These are phyloP conservation scores for Dendroctonus valens DNA, from an alignment of 1,140 invertebrate species.

Conservation along the genomic window DNA sequence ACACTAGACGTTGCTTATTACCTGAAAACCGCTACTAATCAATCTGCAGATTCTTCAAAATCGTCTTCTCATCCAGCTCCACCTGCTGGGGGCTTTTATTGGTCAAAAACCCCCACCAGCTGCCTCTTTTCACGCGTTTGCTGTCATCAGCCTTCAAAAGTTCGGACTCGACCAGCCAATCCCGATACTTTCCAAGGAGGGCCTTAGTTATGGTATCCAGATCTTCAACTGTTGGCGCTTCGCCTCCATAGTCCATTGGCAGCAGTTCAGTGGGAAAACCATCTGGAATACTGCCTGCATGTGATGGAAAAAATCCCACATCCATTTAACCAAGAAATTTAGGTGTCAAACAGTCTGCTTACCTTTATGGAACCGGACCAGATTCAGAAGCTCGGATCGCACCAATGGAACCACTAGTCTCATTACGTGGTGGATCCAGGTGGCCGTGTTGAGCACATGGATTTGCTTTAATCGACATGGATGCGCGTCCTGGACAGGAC, in stretches of 20 bases:
- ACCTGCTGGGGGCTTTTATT: slow-evolving; percentile 31
- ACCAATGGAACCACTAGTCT: slow-evolving; percentile 59
- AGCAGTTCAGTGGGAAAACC: slow-evolving; percentile 42
- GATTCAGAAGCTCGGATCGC: slow-evolving; percentile 56
- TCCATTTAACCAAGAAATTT: not conserved
- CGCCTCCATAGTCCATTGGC: slow-evolving; percentile 47
- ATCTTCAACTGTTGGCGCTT: slow-evolving; percentile 43
- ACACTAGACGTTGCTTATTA: too few species aligned
- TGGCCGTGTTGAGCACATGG: slow-evolving; percentile 60
- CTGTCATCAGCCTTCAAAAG: slow-evolving; percentile 44
- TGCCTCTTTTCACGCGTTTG: slow-evolving; percentile 44
- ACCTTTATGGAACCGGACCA: slow-evolving; percentile 55
- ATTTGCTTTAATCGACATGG: slow-evolving; percentile 60
- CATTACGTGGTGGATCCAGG: slow-evolving; percentile 63
- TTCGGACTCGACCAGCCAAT: slow-evolving; percentile 46
- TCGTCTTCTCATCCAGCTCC: slow-evolving; percentile 41
- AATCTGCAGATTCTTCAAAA: slow-evolving; percentile 43
- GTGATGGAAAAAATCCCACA: not conserved
- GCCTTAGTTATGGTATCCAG: slow-evolving; percentile 38
- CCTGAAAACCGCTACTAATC: slow-evolving; percentile 23
- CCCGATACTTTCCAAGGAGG: slow-evolving; percentile 42
- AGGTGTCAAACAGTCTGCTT: not conserved
- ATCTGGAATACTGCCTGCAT: slow-evolving; percentile 41
- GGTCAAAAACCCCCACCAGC: slow-evolving; percentile 45
- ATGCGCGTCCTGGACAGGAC: slow-evolving; percentile 58